Base-by-base conservation (phyloP, 2,888 invertebrate species). In the Ectobius pallidus region DNA sequence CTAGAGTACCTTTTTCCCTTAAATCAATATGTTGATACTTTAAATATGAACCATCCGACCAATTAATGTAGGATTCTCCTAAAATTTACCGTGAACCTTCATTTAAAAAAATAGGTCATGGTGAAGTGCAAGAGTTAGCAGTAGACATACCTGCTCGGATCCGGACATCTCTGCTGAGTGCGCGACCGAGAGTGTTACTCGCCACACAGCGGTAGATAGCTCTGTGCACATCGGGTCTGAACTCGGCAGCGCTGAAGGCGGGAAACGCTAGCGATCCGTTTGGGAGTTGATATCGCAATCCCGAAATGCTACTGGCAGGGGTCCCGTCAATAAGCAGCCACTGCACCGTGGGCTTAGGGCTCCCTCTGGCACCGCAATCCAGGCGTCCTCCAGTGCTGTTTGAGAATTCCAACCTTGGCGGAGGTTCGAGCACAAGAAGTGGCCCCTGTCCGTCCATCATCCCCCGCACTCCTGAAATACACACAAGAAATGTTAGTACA, bases 391-490 rank as follows among this genome's bases (percentile, higher is more conserved):
- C 75, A 7, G 72, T 68, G 58, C 68, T 69, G 75, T 75, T 75
- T 27, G 72, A 65, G 55, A 75, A 73, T 34, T 75, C 74, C 4
- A 74, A 18, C 14, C 72, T 63, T 2, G 72, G 52, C 3, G 75
- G 69, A 7, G 75, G 75, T 65, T 75, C 75, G 34, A 74, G 9
- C 16, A 72, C 63, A 58, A 75, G 69, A 39, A 75, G 49, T 4
- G 75, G 75, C 0, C 75, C 75, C 42, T 75, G 74, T 73, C 83
- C 83, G 78, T 83, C 83, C 81, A 82, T 79, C 78, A 82, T 81
- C 75, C 80, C 80, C 73, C 81, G 81, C 77, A 82, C 81, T 74
- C 82, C 83, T 83, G 79, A 1, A 80, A 80, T 65, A 76, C 25
- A 71, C 11, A 71, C 9, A 14, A 14, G 9, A 30, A 39, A 2